phyloP scores from a whole-genome alignment of 2,888 invertebrate species.

The Sinohyriopsis cumingii region DNA sequence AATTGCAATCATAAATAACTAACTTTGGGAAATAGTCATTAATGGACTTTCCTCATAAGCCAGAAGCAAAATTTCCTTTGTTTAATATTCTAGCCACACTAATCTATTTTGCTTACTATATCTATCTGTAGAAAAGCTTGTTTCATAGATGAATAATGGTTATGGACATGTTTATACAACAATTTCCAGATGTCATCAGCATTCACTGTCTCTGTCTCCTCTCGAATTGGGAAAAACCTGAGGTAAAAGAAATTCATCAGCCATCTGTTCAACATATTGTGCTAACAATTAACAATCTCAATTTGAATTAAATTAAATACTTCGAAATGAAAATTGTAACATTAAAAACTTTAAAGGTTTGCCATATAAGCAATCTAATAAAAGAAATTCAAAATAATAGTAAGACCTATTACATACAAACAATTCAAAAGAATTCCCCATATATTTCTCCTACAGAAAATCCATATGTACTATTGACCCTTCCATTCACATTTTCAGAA shows the following conservation, averaged over 20 bases:
- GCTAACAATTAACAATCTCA: not conserved
- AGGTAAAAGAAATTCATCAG: slow-evolving; percentile 1
- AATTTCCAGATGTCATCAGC: slow-evolving; percentile 61
- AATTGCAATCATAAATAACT: not conserved
- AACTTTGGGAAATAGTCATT: not conserved
- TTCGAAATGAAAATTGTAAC: no score
- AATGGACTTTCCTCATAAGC: no score
- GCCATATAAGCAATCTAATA: no score
- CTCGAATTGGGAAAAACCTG: slow-evolving; percentile 65
- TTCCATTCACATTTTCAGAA: no score
- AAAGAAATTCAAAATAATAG: no score
- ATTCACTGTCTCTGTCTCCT: slow-evolving; percentile 50
- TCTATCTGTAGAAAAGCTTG: slow-evolving; percentile 69
- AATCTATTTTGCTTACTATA: slow-evolving; percentile 52
- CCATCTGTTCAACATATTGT: not conserved
- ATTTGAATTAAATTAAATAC: not conserved
- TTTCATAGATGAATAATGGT: slow-evolving; percentile 62
- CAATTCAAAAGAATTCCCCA: no score
- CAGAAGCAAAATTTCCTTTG: not conserved
- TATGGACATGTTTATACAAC: slow-evolving; percentile 63
- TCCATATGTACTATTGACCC: no score
- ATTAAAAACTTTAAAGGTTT: no score
- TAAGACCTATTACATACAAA: no score
- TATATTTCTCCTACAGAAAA: no score
- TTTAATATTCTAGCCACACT: not conserved